phyloP scores from a whole-genome alignment of 2,888 invertebrate genomes.

The Ferdinandea cuprea region DNA sequence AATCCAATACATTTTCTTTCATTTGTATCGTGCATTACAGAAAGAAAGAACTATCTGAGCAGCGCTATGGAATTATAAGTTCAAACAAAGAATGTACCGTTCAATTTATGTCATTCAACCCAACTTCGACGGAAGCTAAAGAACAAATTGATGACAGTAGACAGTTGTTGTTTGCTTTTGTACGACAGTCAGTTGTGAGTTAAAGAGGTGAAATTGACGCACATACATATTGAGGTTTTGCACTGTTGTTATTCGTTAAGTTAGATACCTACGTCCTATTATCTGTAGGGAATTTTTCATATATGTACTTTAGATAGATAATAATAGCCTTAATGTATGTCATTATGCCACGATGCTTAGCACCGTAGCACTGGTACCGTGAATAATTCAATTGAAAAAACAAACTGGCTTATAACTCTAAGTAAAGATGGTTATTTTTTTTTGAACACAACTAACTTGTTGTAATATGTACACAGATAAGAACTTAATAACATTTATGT shows the following conservation, averaged over 20 bases:
- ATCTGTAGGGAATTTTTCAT: too few species aligned
- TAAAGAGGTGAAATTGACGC: background rate
- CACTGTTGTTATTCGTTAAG: conserved; percentile 31
- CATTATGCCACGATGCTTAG: conserved; percentile 11
- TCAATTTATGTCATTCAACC: conserved; percentile 61
- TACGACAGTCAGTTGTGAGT: background rate
- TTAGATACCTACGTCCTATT: conserved; percentile 3
- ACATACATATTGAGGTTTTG: conserved; percentile 21
- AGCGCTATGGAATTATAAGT: conserved; percentile 55
- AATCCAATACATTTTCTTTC: conserved; percentile 7
- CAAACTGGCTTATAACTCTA: background rate
- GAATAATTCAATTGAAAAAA: conserved; percentile 40
- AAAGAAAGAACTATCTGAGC: conserved; percentile 11
- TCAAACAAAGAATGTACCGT: conserved; percentile 60
- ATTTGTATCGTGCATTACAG: background rate
- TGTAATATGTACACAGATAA: too few species aligned
- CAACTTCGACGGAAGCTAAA: conserved; percentile 25
- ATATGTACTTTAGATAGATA: conserved; percentile 24
- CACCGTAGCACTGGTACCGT: conserved; percentile 5
- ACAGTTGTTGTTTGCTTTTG: conserved; percentile 13
- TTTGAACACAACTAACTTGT: too few species aligned
- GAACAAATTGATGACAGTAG: conserved; percentile 31
- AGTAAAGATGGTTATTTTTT: too few species aligned
- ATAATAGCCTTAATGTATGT: conserved; percentile 38
- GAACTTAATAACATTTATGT: too few species aligned